Base-by-base conservation (phyloP, 2,797 vertebrate genomes). In the Oreonectes daqikongensis region DNA sequence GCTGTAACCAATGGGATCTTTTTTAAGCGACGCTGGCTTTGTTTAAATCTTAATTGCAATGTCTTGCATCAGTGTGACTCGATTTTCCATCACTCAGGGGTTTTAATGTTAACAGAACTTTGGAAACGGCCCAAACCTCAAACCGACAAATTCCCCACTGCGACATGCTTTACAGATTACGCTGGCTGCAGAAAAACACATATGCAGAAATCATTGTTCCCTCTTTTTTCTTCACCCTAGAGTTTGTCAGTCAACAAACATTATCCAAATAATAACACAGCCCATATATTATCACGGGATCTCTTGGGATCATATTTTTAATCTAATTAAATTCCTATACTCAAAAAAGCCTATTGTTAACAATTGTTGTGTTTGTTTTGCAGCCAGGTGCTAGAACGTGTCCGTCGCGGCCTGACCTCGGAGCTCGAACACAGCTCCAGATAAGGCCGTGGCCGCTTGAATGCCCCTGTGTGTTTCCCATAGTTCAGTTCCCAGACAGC, bases 51-150 rank as follows among this genome's bases (percentile, higher is more conserved):
- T 68, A 46, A 68, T 67, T 75, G 30, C 50, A 59, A 67, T 1
- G 26, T 53, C 52, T 75, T 68, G 64, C 52, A 48, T 75, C 63
- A 75, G 18, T 67, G 61, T 66, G 48, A 46, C 24, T 22, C 40
- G 3, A 22, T 63, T 50, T 63, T 63, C 10, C 11, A 48, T 50
- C 22, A 32, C 38, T 44, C 18, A 22, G 5, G 4, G 10, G 8
- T 65, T 78, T 64, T 78, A 26, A 57, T 78, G 60, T 55, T 78
- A 57, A 78, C 60, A 72, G 60, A 65, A 17, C 48, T 22, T 46
- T 68, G 73, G 64, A 75, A 68, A 18, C 42, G 9, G 14, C 32
- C 59, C 68, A 70, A 65, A 65, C 57, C 44, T 30, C 22, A 8
- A n/a, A 48, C 20, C 30, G 35, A 64, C 9, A 44, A 22, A 20